These are phyloP conservation scores for Sebastes minor DNA, from an alignment of 2,797 vertebrate genomes.

Conservation along the genomic window DNA sequence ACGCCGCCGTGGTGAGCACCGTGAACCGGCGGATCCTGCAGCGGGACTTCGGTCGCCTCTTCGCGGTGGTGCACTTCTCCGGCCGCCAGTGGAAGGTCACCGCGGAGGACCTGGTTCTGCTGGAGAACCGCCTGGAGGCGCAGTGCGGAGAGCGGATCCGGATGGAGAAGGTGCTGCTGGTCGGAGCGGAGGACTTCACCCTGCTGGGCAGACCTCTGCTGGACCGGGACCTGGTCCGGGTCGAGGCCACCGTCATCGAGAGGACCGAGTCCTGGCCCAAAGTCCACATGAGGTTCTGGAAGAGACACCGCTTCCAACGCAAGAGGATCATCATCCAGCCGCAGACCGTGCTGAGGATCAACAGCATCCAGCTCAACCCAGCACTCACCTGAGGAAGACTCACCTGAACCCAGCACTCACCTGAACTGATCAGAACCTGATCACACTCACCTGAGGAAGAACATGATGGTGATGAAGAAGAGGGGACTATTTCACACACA, in stretches of 20 bases:
- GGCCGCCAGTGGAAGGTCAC: constrained; percentile 96
- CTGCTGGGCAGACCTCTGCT: constrained; percentile 91
- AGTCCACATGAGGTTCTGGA: constrained; percentile 88
- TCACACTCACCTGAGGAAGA: too few relatives aligned
- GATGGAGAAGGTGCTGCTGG: constrained; percentile 90
- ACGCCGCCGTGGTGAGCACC: constrained; percentile 81
- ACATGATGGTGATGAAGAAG: too few relatives aligned
- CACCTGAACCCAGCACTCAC: too few relatives aligned
- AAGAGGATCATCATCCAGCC: constrained; percentile 83
- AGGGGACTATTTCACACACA: too few relatives aligned
- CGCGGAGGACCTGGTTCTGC: constrained; percentile 89
- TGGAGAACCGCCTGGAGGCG: constrained; percentile 86
- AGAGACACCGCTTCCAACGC: constrained; percentile 82
- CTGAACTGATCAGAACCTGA: too few relatives aligned
- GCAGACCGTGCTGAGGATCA: constrained; percentile 92
- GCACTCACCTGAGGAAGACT: too few relatives aligned
- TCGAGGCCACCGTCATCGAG: constrained; percentile 93
- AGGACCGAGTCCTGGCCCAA: constrained; percentile 93
- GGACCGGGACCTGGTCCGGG: constrained; percentile 85
- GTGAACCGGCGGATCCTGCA: constrained; percentile 84
- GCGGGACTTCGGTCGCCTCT: constrained; percentile 86
- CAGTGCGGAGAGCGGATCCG: constrained; percentile 91
- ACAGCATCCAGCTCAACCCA: constrained; percentile 85
- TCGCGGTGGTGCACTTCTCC: constrained; percentile 93
- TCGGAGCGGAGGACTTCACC: constrained; percentile 87